A percentile compares a stretch with the other conserved stretches of the same genome.
Conservation (phyloP, 2,113 vertebrate genomes). For the Sisor rabdophorus region DNA sequence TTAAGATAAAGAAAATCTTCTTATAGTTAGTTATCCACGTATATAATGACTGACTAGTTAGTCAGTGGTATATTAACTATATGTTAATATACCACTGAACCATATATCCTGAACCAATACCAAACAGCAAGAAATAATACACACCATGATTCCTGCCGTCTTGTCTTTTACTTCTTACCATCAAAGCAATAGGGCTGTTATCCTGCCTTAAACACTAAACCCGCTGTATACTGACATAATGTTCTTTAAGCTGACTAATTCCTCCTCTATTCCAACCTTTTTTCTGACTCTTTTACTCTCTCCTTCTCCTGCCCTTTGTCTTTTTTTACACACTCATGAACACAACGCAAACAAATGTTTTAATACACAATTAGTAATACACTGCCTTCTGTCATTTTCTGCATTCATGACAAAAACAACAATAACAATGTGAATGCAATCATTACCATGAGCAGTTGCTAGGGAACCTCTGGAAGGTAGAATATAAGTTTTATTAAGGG, state of each 20-base stretch:
- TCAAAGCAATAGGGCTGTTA: slow-evolving; percentile 47
- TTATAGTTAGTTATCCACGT: too few relatives aligned
- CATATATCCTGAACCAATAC: slow-evolving; percentile 19
- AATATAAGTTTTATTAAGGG: slow-evolving; percentile 64
- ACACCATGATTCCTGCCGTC: slow-evolving; percentile 32
- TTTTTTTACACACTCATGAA: not conserved
- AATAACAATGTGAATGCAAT: slow-evolving; percentile 54
- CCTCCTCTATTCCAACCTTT: slow-evolving; percentile 40
- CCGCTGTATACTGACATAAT: slow-evolving; percentile 54
- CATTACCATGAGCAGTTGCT: slow-evolving; percentile 61
- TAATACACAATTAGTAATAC: not conserved
- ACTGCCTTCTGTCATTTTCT: slow-evolving; percentile 43
- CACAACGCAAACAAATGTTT: not conserved
- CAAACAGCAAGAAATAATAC: slow-evolving; percentile 37
- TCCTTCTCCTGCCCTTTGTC: slow-evolving; percentile 19
- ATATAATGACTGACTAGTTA: not conserved
- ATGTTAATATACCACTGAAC: not conserved
- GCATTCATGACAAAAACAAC: slow-evolving; percentile 49
- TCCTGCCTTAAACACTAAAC: slow-evolving; percentile 47
- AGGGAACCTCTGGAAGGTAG: slow-evolving; percentile 61
- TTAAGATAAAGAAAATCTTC: not conserved
- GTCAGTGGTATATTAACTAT: not conserved
- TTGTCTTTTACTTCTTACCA: slow-evolving; percentile 29
- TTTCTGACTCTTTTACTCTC: slow-evolving; percentile 1
- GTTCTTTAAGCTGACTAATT: slow-evolving; percentile 56